These are phyloP conservation scores for Meganola albula DNA, from an alignment of 2,888 invertebrate species.

Conservation along the genomic window DNA sequence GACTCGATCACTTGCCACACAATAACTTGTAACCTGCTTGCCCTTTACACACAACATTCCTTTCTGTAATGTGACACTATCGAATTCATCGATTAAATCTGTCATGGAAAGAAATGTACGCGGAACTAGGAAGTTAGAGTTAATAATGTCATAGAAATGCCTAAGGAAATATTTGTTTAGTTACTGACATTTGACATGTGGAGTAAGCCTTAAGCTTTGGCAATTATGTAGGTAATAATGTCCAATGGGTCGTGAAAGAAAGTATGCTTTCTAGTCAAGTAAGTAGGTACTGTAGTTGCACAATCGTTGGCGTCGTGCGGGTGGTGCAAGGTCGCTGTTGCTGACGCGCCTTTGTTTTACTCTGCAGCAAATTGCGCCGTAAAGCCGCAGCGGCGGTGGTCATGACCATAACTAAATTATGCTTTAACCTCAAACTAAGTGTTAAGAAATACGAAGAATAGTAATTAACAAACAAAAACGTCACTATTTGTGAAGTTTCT, in stretches of 20 bases:
- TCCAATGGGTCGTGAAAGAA: conserved; percentile 52
- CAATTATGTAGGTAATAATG: too few species aligned
- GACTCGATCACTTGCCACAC: conserved; percentile 20
- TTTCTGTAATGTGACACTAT: too few species aligned
- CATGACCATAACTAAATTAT: conserved; percentile 39
- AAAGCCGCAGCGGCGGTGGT: conserved; percentile 28
- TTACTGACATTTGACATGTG: conserved; percentile 21
- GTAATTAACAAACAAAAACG: conserved; percentile 10
- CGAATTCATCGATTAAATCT: too few species aligned
- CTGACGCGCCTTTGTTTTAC: conserved; percentile 49
- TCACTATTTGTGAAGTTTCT: conserved; percentile 9
- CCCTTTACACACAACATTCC: conserved; percentile 16
- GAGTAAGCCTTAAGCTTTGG: too few species aligned
- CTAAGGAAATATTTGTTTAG: too few species aligned
- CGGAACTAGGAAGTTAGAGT: conserved; percentile 28
- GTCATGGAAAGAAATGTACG: too few species aligned
- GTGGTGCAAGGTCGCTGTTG: conserved; percentile 44
- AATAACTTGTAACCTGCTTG: too few species aligned
- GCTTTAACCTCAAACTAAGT: conserved; percentile 26
- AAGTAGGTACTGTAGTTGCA: too few species aligned
- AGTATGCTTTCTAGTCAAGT: conserved; percentile 52
- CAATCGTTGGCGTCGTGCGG: conserved; percentile 22
- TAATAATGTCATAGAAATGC: conserved; percentile 23
- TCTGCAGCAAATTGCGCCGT: conserved; percentile 27
- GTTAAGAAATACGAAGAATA: conserved; percentile 26